Evolutionary conservation across 2,888 invertebrate genomes (phyloP), one percentile per base, ranked within the genome.

Genomic region (Harmothoe impar): DNA sequence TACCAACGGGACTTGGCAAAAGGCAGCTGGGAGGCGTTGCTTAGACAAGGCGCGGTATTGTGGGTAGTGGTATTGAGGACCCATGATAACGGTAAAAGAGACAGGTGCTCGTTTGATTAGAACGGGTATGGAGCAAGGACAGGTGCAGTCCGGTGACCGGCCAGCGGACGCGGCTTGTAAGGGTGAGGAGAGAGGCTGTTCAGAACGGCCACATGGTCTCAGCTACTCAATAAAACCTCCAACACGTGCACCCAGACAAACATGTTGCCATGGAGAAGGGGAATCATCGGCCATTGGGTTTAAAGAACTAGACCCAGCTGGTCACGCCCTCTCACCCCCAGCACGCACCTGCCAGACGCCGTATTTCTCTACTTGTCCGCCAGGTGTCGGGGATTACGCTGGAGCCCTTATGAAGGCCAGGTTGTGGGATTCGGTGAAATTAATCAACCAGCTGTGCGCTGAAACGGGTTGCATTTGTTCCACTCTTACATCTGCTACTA

Each of bases 91-190:
- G 81, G 81, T 43, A 81, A 43, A 81, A 33, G 35, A 43, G 81
- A 81, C 81, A 81, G 81, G 81, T 81, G 81, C 81, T 33, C 35
- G 43, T 33, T 35, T 43, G 81, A 81, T 81, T 81, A 81, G 81
- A 81, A 25, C 81, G 35, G 81, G 12, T 35, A 12, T 35, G 33
- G 17, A 17, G 5, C 10, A 15, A 33, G 43, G 81, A 81, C 81
- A 81, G 81, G 81, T 81, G 81, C 81, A 35, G 35, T 33, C n/a
- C 25, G 25, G 5, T 23, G 77, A 17, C 77, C 25, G 29, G 29
- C 20, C 29, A 0, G 29, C 17, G 5, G 25, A 77, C 17, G 5
- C 15, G 3, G 43, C 33, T 33, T 33, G 43, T 15, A 35, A 43
- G 81, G 81, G 81, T 23, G 10, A 12, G 33, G 33, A 81, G 20